Evolutionary conservation across 2,888 invertebrate species (phyloP).

Genomic region (Chirona hameri): DNA sequence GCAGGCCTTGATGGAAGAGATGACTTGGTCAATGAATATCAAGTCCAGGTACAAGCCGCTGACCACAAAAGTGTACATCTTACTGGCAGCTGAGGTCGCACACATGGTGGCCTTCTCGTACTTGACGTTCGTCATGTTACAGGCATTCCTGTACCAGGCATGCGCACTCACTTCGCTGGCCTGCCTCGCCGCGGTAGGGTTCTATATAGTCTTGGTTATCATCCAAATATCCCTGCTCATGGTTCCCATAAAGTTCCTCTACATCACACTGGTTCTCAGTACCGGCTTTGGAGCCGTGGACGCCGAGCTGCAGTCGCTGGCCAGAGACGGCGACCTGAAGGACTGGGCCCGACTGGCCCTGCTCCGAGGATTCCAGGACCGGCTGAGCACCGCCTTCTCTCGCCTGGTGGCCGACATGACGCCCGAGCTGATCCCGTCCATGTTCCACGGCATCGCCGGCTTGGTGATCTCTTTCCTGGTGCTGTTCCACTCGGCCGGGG

Average conservation of each 20-base stretch:
- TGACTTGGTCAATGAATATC: not conserved
- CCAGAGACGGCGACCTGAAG: not conserved
- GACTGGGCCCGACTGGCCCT: not conserved
- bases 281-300: not conserved
- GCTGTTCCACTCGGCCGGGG: not conserved
- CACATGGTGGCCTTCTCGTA: not conserved
- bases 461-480: not conserved
- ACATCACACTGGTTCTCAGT: not conserved
- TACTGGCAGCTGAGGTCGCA: not conserved
- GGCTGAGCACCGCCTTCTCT: not conserved
- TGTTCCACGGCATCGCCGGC: not conserved
- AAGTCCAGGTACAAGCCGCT: not conserved
- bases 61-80: not conserved
- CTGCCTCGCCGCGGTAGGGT: not conserved
- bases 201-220: not conserved
- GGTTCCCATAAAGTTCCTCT: not conserved
- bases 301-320: not conserved
- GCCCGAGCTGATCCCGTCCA: not conserved
- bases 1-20: not conserved
- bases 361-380: not conserved
- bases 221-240: not conserved
- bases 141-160: not conserved
- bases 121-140: not conserved
- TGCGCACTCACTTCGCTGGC: no score
- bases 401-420: not conserved